A percentile compares a stretch with the other conserved stretches of the same genome.
Conservation (phyloP, 1,140 invertebrate species). For the Drosophila persimilis region DNA sequence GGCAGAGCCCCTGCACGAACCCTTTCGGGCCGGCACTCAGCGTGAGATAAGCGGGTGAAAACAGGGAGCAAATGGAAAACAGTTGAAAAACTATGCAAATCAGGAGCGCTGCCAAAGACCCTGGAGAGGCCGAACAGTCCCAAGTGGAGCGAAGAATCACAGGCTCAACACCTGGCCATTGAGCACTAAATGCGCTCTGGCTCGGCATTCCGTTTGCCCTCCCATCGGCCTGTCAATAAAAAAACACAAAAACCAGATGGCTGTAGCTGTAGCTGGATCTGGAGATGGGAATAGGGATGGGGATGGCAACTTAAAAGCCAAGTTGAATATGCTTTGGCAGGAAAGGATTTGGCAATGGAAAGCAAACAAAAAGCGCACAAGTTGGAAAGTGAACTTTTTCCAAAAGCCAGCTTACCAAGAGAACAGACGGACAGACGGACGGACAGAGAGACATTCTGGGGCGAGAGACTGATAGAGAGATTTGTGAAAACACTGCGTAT, state of each 20-base stretch:
- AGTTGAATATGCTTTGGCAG: slow-evolving; percentile 65
- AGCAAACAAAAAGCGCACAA: slow-evolving; percentile 67
- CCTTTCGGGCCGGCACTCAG: slow-evolving; percentile 54
- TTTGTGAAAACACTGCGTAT: slow-evolving; percentile 59
- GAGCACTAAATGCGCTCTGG: slow-evolving; percentile 72
- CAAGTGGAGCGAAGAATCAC: slow-evolving; percentile 50
- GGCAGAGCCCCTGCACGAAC: slow-evolving; percentile 16
- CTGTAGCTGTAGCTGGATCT: neutral
- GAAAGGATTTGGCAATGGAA: slow-evolving; percentile 76
- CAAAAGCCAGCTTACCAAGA: slow-evolving; percentile 59
- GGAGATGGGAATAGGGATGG: neutral
- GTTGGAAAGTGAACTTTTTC: slow-evolving; percentile 62
- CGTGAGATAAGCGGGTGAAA: slow-evolving; percentile 49
- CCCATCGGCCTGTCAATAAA: slow-evolving; percentile 55
- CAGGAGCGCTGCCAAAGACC: slow-evolving; percentile 22
- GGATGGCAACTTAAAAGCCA: slow-evolving; percentile 60
- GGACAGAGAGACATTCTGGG: slow-evolving; percentile 4
- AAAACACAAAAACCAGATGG: slow-evolving; percentile 23
- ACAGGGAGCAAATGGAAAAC: slow-evolving; percentile 56
- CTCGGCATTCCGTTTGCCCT: slow-evolving; percentile 35
- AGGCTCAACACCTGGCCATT: slow-evolving; percentile 67
- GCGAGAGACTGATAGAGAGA: neutral
- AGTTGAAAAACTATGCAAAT: slow-evolving; percentile 77
- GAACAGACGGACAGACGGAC: slow-evolving; percentile 1
- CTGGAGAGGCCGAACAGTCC: slow-evolving; percentile 9